Percentiles rank a stretch among this genome's conserved stretches.
phyloP scores from a whole-genome alignment of 2,113 vertebrate species.

The Rhinoderma darwinii region DNA sequence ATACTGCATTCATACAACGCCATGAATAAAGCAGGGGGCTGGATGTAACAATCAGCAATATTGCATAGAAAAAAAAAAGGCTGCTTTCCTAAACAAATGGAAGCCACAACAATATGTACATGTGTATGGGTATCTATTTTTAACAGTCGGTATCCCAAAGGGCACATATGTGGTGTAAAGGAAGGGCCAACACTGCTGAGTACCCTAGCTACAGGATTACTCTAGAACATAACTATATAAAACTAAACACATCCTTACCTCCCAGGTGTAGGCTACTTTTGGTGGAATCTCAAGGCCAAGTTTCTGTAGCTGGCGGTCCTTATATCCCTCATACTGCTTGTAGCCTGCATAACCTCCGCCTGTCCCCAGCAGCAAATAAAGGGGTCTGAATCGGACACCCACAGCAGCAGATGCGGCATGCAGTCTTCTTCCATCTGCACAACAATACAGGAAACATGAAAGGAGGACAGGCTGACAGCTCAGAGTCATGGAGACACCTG shows the following conservation, averaged over 20 bases:
- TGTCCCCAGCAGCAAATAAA: conserved; percentile 77
- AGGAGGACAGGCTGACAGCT: background rate
- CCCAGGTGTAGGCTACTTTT: conserved; percentile 76
- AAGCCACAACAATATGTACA: too few species aligned
- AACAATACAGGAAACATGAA: conserved; percentile 37
- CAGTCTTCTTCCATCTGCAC: conserved; percentile 73
- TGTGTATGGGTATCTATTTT: too few species aligned
- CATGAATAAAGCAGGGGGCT: too few species aligned
- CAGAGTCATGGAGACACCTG: background rate
- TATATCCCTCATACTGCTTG: conserved; percentile 80
- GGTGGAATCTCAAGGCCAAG: conserved; percentile 77
- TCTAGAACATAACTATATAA: too few species aligned
- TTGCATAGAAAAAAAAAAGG: too few species aligned
- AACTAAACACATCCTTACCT: conserved; percentile 80
- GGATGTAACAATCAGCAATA: too few species aligned
- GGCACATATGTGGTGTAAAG: too few species aligned
- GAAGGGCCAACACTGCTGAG: too few species aligned
- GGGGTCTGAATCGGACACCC: conserved; percentile 74
- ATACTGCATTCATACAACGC: too few species aligned
- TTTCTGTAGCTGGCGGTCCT: conserved; percentile 73
- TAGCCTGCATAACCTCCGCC: conserved; percentile 81
- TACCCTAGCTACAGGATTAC: too few species aligned
- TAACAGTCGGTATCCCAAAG: too few species aligned
- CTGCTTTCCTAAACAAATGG: too few species aligned
- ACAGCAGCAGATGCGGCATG: conserved; percentile 71